Base-by-base conservation (phyloP, 2,113 vertebrate species). In the Catharus bicknelli region DNA sequence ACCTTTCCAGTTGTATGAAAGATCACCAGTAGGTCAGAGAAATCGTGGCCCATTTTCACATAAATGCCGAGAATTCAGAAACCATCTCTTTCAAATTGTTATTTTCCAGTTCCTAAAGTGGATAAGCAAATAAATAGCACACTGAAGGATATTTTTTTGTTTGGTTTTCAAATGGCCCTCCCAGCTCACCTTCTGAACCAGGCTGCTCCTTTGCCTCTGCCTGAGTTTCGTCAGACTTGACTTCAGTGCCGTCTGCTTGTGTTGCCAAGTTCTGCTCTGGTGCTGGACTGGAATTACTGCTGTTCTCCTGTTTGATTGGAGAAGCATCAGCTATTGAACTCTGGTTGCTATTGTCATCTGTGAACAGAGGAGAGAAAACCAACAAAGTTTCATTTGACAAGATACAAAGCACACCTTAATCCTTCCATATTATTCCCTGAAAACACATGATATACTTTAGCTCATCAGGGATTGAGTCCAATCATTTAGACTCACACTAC, bases 261-360 rank as follows among this genome's bases (percentile, higher is more conserved):
- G 96, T 95, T 11, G 96, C 88, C 13, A 97, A 83, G 90, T 83
- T 96, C 95, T 98, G 97, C 85, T 99, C 99, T 0, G 99, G 99
- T 15, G 98, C 97, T 8, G 99, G 99, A 94, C 99, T 99, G 27
- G 98, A 98, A 95, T 98, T 99, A 90, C 98, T 99, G 90, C 99
- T 99, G 97, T 99, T 99, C 48, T 99, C 99, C 97, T 99, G 99
- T 53, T 99, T 99, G 91, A 99, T 98, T 22, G 99, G 99, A 30
- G 99, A 99, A 36, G 99, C 99, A 80, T 99, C 99, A 6, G 99
- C 99, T 91, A 99, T 99, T 85, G 99, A 99, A 95, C 99, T 99
- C 98, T 99, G 99, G 98, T 99, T 99, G 97, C 99, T 99, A 94
- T 99, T 99, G 83, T 99, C 99, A 83, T 99, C 99, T 99, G 89